Percentiles rank a stretch among this genome's conserved stretches.
These are phyloP conservation scores for Psilopsiagon aurifrons DNA, from an alignment of 2,113 vertebrate species.

Conservation along the genomic window DNA sequence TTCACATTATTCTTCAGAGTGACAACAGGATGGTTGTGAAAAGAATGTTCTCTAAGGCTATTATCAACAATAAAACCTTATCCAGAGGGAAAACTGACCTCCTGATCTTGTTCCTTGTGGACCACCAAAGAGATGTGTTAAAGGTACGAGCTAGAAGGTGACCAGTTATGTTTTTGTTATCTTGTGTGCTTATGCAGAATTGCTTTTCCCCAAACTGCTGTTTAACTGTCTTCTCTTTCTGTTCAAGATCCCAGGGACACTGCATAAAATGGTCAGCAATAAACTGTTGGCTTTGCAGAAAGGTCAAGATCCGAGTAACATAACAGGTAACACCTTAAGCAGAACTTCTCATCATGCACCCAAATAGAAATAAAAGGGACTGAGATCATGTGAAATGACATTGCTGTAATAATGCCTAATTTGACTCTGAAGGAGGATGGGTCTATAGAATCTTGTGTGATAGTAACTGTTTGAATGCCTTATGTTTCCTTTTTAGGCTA, in stretches of 20 bases:
- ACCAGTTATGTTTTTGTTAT: neutral
- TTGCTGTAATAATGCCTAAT: neutral
- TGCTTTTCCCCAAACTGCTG: neutral
- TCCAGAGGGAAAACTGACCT: conserved; percentile 95
- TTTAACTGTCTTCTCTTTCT: neutral
- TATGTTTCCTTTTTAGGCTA: conserved; percentile 75
- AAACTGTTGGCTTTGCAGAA: conserved; percentile 86
- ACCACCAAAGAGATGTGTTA: conserved; percentile 91
- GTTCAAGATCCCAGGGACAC: conserved; percentile 83
- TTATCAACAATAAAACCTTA: conserved; percentile 88
- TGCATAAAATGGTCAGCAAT: conserved; percentile 94
- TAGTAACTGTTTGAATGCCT: neutral
- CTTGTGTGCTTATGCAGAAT: neutral
- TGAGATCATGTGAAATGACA: neutral
- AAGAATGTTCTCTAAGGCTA: conserved; percentile 89
- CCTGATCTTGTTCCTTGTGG: conserved; percentile 93
- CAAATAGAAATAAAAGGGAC: neutral
- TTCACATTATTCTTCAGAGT: conserved; percentile 73
- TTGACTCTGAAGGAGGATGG: neutral
- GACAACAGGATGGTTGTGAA: conserved; percentile 98
- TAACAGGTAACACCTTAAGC: conserved; percentile 77
- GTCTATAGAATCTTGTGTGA: neutral
- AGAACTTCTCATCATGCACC: neutral
- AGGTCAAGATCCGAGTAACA: conserved; percentile 83
- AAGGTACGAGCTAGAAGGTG: conserved; percentile 80